These are phyloP conservation scores for Acyrthosiphon pisum DNA, from an alignment of 1,140 invertebrate species.

Conservation along the genomic window DNA sequence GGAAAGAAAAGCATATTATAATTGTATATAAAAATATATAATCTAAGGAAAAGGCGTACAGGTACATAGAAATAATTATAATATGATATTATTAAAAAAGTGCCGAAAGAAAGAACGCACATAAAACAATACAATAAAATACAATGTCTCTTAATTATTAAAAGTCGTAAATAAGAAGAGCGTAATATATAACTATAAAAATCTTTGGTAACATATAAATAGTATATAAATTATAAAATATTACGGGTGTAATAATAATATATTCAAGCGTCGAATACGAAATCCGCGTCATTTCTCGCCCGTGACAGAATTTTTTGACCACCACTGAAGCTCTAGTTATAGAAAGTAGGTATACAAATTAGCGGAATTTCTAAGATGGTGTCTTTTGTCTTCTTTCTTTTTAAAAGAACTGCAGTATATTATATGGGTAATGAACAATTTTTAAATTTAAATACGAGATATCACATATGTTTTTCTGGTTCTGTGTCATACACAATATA, in stretches of 20 bases:
- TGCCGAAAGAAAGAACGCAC: constrained; percentile 1
- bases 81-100: background rate
- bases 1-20: background rate
- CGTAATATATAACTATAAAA: constrained; percentile 18
- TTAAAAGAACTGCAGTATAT: background rate
- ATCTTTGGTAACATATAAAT: constrained; percentile 39
- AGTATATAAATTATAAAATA: background rate
- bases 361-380: background rate
- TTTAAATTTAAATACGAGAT: background rate
- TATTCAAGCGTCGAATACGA: background rate
- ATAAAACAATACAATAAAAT: background rate
- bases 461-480: background rate
- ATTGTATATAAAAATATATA: background rate
- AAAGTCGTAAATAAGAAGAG: background rate
- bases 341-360: background rate
- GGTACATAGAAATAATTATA: background rate
- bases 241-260: background rate
- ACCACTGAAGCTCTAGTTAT: background rate
- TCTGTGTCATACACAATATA: background rate
- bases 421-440: background rate
- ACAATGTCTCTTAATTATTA: background rate
- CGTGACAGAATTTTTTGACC: background rate
- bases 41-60: background rate
- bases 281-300: background rate
- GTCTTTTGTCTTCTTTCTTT: background rate